Evolutionary conservation across 1,140 invertebrate genomes (phyloP).

Genomic region (Eupristina koningsbergeri): DNA sequence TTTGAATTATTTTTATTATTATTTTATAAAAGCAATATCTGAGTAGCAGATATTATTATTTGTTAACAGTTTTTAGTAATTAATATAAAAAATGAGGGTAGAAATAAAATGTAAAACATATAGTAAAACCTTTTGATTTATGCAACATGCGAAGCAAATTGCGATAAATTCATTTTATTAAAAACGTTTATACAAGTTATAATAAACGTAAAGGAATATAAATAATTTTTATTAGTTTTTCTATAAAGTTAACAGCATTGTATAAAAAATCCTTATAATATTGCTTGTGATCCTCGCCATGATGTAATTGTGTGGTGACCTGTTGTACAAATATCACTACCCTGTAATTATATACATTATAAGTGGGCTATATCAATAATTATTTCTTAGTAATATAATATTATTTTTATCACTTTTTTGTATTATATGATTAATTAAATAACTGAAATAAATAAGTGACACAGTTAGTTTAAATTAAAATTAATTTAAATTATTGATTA

Average conservation of each 20-base stretch:
- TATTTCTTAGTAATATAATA: too few species aligned
- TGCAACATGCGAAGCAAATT: not conserved
- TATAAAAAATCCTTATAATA: slow-evolving; percentile 65
- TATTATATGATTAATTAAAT: too few species aligned
- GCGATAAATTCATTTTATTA: slow-evolving; percentile 58
- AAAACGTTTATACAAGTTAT: slow-evolving; percentile 68
- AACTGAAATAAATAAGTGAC: too few species aligned
- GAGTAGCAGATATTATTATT: too few species aligned
- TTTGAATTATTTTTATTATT: too few species aligned
- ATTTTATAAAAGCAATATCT: too few species aligned
- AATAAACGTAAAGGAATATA: slow-evolving; percentile 67
- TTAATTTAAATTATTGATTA: too few species aligned
- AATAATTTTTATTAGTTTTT: slow-evolving; percentile 69
- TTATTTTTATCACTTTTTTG: too few species aligned
- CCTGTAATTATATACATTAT: slow-evolving; percentile 56
- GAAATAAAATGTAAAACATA: too few species aligned
- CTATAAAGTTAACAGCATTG: slow-evolving; percentile 67
- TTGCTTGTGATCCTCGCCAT: slow-evolving; percentile 73
- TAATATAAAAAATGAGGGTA: too few species aligned
- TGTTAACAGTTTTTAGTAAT: too few species aligned
- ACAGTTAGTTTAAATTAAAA: too few species aligned
- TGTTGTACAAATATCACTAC: slow-evolving; percentile 70
- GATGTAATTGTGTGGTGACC: slow-evolving; percentile 72
- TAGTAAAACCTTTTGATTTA: not conserved
- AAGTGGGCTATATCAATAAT: not conserved